These are phyloP conservation scores for Aphrocallistes beatrix DNA, from an alignment of 37 sponge, comb jelly and placozoan genomes.

Conservation along the genomic window DNA sequence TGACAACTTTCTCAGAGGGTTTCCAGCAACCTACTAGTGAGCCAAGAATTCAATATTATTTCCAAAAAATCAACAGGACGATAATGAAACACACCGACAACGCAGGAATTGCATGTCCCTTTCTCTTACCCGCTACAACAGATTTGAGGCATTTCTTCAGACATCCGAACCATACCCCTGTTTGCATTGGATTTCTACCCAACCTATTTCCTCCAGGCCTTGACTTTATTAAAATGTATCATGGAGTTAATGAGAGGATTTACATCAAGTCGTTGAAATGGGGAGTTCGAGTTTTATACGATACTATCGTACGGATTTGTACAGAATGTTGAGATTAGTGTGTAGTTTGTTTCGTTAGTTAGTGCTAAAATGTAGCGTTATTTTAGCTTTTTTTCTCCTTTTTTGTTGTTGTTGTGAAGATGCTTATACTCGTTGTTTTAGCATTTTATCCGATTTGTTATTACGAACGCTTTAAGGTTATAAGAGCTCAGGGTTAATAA, in stretches of 20 bases:
- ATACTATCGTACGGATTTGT: conserved; percentile 43
- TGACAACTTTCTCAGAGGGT: not conserved
- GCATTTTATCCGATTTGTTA: too few species aligned
- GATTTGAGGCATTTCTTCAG: conserved; percentile 35
- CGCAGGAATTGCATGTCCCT: not conserved
- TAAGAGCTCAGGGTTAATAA: too few species aligned
- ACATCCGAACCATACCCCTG: conserved; percentile 42
- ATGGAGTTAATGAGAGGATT: conserved; percentile 64
- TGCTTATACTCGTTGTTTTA: too few species aligned
- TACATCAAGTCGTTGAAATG: conserved; percentile 64
- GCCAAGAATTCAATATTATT: not conserved
- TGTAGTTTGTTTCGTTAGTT: too few species aligned
- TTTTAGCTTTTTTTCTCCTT: too few species aligned
- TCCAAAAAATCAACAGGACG: not conserved
- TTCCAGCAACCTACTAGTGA: not conserved
- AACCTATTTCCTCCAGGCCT: conserved; percentile 35
- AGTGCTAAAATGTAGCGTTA: too few species aligned
- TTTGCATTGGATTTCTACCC: conserved; percentile 61
- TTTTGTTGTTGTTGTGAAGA: too few species aligned
- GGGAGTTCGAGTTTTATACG: conserved; percentile 48
- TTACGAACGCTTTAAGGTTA: too few species aligned
- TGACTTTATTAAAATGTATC: conserved; percentile 43
- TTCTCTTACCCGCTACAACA: conserved; percentile 45
- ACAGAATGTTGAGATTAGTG: too few species aligned
- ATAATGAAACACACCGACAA: not conserved